Base-by-base conservation (phyloP, 2,888 invertebrate species). In the Andrena fulva region DNA sequence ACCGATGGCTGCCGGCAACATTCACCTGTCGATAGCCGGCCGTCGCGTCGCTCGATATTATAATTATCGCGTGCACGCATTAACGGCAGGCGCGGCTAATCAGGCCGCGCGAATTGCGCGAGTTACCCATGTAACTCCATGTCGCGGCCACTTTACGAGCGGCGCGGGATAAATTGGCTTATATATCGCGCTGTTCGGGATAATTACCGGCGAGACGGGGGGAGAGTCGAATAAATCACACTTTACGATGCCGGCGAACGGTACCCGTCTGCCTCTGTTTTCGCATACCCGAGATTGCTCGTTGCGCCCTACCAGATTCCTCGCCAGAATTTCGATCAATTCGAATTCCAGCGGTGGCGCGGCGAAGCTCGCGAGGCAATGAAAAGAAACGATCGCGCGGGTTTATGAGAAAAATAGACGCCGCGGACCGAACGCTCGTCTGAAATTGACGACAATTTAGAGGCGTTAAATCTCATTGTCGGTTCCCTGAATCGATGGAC, bases 171-270 rank as follows among this genome's bases (percentile, higher is more conserved):
- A 90, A 91, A 91, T 92, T 91, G 89, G 85, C 88, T 85, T 72
- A 80, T 80, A 84, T 80, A 75, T 81, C 80, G 84, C 82, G 54
- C 72, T 69, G 68, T 74, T 54, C 72, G 69, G 85, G 72, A 84
- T 82, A 85, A 85, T 88, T 87, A 81, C 80, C 67, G 74, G 27
- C 77, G 79, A 79, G 80, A 76, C 75, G 84, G 75, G 80, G 82
- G 84, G 80, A 77, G 67, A 87, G 77, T 82, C 84, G 87, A 89
- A 92, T 92, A 92, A 92, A 92, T 92, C 91, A 92, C 85, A 91
- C 90, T 92, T 92, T 91, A 92, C 87, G 85, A 87, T 84, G 80
- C 76, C 85, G 84, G 76, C 68, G 79, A 72, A 60, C 85, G 79
- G 62, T 72, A 77, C 62, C 50, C 64, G 59, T 59, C 35, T 67